Percentiles rank a stretch among this genome's conserved stretches.
phyloP scores from a whole-genome alignment of 2,113 vertebrate genomes.

The Marmota flaviventris region DNA sequence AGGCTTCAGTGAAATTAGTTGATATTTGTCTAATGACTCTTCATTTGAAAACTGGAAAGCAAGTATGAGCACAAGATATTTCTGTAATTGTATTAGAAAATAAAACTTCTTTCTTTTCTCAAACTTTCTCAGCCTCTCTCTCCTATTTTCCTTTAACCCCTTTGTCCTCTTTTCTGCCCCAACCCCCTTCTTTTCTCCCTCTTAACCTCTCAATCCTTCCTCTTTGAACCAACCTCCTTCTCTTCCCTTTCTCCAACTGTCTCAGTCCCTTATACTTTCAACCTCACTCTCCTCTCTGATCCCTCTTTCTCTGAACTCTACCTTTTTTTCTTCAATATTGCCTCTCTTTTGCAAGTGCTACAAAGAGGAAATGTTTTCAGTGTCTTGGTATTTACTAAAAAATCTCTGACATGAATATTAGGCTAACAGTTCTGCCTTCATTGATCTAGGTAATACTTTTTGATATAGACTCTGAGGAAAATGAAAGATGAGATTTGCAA shows the following conservation, averaged over 20 bases:
- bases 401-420: background rate
- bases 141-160: background rate
- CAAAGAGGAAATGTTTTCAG: background rate
- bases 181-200: background rate
- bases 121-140: background rate
- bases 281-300: background rate
- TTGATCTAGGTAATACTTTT: background rate
- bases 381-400: background rate
- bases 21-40: background rate
- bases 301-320: background rate
- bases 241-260: background rate
- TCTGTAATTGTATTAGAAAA: background rate
- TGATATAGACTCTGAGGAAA: background rate
- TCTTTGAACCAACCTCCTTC: background rate
- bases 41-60: background rate
- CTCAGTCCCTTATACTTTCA: background rate
- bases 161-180: background rate
- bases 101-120: background rate
- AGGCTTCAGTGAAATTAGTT: background rate
- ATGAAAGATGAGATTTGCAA: background rate
- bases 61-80: background rate
- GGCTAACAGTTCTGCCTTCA: background rate
- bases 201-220: too few species aligned
- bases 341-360: background rate
- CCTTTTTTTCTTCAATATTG: background rate